Conservation (phyloP, 2,888 invertebrate genomes). For the Himalopsyche japonica region DNA sequence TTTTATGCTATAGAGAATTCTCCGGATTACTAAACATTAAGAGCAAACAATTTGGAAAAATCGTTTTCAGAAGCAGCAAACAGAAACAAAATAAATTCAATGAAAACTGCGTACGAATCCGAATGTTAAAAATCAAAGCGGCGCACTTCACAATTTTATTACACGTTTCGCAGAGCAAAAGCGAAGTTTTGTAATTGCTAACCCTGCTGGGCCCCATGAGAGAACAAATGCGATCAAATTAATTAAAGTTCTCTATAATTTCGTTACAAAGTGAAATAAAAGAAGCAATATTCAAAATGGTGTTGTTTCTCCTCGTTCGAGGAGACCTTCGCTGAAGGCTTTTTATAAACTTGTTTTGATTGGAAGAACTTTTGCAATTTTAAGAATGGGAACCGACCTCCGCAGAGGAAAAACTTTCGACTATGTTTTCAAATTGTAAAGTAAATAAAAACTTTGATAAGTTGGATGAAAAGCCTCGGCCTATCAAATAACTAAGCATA, state of each 20-base stretch:
- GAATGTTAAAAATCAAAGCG: background rate
- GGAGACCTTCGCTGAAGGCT: constrained; percentile 6
- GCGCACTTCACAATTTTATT: background rate
- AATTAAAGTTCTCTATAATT: constrained; percentile 37
- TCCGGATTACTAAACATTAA: too few species aligned
- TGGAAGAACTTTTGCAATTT: constrained; percentile 39
- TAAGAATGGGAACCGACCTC: constrained; percentile 30
- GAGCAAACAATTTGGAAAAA: too few species aligned
- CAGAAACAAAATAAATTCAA: background rate
- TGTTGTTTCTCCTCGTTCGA: constrained; percentile 8
- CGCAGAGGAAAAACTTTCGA: constrained; percentile 28
- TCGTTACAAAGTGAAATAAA: constrained; percentile 22
- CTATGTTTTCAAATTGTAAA: constrained; percentile 31
- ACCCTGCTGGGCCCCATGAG: constrained; percentile 10
- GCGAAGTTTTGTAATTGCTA: constrained; percentile 4
- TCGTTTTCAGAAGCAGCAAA: too few species aligned
- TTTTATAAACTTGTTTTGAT: constrained; percentile 35
- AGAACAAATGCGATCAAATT: constrained; percentile 36
- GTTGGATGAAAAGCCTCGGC: constrained; percentile 19
- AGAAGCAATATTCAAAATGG: constrained; percentile 36
- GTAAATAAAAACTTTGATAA: constrained; percentile 37
- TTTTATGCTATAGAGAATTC: too few species aligned
- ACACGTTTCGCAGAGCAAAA: background rate
- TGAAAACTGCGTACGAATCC: background rate
- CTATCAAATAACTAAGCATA: constrained; percentile 12